Conservation (phyloP, 2,113 vertebrate genomes). For the Saimiri boliviensis region DNA sequence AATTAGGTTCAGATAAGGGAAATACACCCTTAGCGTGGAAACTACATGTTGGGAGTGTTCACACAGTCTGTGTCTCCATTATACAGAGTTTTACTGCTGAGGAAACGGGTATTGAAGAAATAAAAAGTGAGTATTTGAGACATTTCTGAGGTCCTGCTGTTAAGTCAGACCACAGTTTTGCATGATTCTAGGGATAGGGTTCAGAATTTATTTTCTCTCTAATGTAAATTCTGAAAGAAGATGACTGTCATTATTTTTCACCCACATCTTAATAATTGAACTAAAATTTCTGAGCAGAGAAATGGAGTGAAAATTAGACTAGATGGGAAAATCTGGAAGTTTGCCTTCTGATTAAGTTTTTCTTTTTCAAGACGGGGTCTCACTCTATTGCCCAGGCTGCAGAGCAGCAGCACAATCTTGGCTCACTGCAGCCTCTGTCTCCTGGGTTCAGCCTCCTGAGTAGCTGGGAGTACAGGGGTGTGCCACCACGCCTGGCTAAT, state of each 20-base stretch:
- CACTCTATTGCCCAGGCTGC: neutral
- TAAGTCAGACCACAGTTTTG: neutral
- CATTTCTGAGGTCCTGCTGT: conserved; percentile 18
- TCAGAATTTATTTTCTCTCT: neutral
- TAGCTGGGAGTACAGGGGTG: neutral
- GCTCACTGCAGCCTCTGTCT: neutral
- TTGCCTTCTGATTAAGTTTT: neutral
- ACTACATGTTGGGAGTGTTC: neutral
- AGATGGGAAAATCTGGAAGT: neutral
- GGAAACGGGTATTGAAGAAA: conserved; percentile 34
- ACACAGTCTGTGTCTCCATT: neutral
- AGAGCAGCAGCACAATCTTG: neutral
- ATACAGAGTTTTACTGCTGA: conserved; percentile 13
- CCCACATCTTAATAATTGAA: neutral
- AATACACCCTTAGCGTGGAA: conserved; percentile 36
- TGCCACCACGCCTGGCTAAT: neutral
- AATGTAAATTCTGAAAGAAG: conserved; percentile 17
- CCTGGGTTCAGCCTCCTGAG: neutral
- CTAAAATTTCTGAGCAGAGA: conserved; percentile 16
- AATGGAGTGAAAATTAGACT: conserved; percentile 38
- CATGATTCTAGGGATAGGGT: neutral
- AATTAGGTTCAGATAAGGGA: conserved; percentile 23
- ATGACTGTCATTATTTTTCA: neutral
- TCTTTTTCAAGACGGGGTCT: neutral
- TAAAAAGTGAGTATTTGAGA: conserved; percentile 18